phyloP scores from a whole-genome alignment of 2,888 invertebrate genomes.

The Aromia moschata region DNA sequence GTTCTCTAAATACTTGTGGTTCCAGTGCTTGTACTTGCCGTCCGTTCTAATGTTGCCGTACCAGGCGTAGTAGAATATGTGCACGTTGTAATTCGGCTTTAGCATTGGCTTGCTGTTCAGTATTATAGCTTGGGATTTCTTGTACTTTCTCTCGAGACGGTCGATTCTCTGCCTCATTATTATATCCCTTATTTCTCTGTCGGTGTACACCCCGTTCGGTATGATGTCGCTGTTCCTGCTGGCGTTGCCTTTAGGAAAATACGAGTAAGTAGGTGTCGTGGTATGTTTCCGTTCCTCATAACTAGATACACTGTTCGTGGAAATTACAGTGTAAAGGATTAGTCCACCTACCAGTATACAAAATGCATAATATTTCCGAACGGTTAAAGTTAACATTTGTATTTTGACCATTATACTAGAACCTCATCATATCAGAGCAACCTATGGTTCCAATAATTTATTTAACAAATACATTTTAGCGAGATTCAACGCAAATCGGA shows the following conservation, averaged over 20 bases:
- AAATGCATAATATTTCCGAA: slow-evolving; percentile 9
- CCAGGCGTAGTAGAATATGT: slow-evolving; percentile 55
- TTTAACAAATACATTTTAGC: too few relatives aligned
- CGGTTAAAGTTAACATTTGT: slow-evolving; percentile 9
- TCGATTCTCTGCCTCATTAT: slow-evolving; percentile 50
- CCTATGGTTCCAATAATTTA: too few relatives aligned
- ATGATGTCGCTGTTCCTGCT: slow-evolving; percentile 13
- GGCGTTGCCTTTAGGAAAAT: not conserved
- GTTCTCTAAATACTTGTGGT: slow-evolving; percentile 55
- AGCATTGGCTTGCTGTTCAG: slow-evolving; percentile 49
- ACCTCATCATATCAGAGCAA: too few relatives aligned
- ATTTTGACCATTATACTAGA: slow-evolving; percentile 8
- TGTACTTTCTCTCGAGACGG: slow-evolving; percentile 48
- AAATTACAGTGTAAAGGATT: slow-evolving; percentile 8
- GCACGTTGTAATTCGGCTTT: slow-evolving; percentile 47
- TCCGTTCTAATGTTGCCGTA: slow-evolving; percentile 52
- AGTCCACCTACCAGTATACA: slow-evolving; percentile 1
- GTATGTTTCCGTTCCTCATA: slow-evolving; percentile 11
- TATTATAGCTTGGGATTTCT: slow-evolving; percentile 43
- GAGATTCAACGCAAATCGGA: too few relatives aligned
- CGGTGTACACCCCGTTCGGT: slow-evolving; percentile 1
- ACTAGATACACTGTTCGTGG: not conserved
- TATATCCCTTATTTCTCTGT: slow-evolving; percentile 12
- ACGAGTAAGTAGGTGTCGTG: slow-evolving; percentile 18
- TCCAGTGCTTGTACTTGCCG: slow-evolving; percentile 57